A percentile compares a stretch with the other conserved stretches of the same genome.
Conservation (phyloP, 2,113 vertebrate genomes). For the Hippocampus abdominalis region DNA sequence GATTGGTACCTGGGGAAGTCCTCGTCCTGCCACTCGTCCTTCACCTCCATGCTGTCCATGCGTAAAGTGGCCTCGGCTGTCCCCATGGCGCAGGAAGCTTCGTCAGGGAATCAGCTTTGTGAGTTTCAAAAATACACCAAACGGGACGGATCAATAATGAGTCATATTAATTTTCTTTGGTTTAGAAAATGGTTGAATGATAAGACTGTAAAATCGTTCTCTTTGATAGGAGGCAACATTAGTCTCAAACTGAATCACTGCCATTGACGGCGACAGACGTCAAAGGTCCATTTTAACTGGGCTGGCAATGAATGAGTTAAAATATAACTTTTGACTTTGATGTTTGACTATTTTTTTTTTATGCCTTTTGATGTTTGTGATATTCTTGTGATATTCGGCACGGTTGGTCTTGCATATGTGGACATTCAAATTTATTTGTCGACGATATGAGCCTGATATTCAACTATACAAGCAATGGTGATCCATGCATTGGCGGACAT, state of each 20-base stretch:
- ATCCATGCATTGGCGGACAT: constrained; percentile 17
- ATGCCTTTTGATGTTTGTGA: no score
- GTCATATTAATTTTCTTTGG: not conserved
- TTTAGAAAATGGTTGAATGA: no score
- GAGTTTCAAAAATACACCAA: constrained; percentile 20
- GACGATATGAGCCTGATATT: not conserved
- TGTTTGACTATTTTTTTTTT: no score
- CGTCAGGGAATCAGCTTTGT: constrained; percentile 45
- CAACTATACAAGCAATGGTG: not conserved
- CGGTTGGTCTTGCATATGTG: no score
- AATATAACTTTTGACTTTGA: no score
- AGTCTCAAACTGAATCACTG: no score
- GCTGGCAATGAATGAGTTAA: no score
- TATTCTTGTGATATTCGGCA: no score
- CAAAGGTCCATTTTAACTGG: no score
- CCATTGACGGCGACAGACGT: not conserved
- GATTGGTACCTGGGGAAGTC: constrained; percentile 84
- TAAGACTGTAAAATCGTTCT: no score
- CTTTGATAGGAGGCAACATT: no score
- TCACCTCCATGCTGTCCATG: constrained; percentile 94
- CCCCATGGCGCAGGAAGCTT: constrained; percentile 50
- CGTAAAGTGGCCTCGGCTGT: constrained; percentile 76
- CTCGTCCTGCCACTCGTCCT: constrained; percentile 97
- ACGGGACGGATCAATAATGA: not conserved
- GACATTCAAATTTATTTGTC: not conserved